Evolutionary conservation across 1,140 invertebrate species (phyloP).

Genomic region (Chlorops oryzae): DNA sequence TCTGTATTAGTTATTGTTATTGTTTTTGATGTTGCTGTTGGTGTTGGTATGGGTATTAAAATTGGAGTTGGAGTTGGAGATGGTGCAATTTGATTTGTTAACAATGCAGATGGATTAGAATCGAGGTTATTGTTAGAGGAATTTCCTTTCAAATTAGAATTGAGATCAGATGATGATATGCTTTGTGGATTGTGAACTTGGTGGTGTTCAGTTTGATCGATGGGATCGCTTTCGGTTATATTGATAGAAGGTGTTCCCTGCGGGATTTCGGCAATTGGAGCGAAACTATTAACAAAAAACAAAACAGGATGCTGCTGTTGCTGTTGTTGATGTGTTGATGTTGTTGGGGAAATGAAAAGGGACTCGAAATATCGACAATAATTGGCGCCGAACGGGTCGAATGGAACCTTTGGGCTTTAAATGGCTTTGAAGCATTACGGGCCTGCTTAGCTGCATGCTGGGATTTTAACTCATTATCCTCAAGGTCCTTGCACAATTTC

Average conservation of each 20-base stretch:
- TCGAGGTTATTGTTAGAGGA: no score
- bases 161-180: no score
- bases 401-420: not conserved
- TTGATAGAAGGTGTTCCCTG: not conserved
- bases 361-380: conserved; percentile 20
- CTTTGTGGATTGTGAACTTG: no score
- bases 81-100: no score
- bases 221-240: not conserved
- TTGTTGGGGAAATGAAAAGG: conserved; percentile 34
- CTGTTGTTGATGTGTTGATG: no score
- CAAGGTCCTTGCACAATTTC: conserved; percentile 29
- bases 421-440: not conserved
- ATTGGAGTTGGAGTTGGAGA: conserved; percentile 2
- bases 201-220: not conserved
- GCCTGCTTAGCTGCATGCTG: not conserved
- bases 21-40: conserved; percentile 1
- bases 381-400: conserved; percentile 21
- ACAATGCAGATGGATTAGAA: no score
- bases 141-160: no score
- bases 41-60: not conserved
- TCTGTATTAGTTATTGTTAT: not conserved
- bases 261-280: conserved; percentile 28
- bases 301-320: conserved; percentile 7
- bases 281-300: conserved; percentile 32
- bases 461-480: conserved; percentile 8